Percentiles rank a stretch among this genome's conserved stretches.
phyloP scores from a whole-genome alignment of 2,113 vertebrate species.

The Tichodroma muraria region DNA sequence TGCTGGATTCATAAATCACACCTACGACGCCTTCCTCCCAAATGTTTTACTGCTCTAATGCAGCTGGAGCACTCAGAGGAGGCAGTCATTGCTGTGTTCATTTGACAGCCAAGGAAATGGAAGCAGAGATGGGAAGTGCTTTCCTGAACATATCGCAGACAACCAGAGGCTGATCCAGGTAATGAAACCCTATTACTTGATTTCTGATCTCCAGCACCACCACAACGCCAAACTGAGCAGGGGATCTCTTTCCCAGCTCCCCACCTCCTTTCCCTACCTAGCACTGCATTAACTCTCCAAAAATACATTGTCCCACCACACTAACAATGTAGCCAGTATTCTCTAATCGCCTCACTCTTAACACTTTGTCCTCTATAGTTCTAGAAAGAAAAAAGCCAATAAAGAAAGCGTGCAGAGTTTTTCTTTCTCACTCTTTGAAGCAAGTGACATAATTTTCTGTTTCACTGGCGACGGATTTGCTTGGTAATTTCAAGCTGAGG shows the following conservation, averaged over 20 bases:
- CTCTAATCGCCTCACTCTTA: background rate
- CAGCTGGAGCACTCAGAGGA: background rate
- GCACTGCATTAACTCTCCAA: background rate
- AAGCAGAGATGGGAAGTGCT: conserved; percentile 1
- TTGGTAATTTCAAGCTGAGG: background rate
- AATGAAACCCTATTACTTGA: background rate
- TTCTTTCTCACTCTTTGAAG: background rate
- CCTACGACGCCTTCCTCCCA: background rate
- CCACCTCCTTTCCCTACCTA: background rate
- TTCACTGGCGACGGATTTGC: background rate
- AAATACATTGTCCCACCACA: background rate
- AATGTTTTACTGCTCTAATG: background rate
- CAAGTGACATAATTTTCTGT: background rate
- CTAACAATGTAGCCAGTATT: background rate
- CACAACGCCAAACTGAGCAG: background rate
- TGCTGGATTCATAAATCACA: background rate
- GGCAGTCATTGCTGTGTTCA: background rate
- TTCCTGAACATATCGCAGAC: background rate
- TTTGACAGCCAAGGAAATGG: conserved; percentile 37
- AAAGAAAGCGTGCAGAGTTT: background rate
- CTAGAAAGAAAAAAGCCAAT: background rate
- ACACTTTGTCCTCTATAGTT: background rate
- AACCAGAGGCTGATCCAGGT: background rate
- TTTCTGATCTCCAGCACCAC: background rate
- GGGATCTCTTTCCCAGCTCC: background rate